These are phyloP conservation scores for Troilus luridus DNA, from an alignment of 2,888 invertebrate genomes.

Conservation along the genomic window DNA sequence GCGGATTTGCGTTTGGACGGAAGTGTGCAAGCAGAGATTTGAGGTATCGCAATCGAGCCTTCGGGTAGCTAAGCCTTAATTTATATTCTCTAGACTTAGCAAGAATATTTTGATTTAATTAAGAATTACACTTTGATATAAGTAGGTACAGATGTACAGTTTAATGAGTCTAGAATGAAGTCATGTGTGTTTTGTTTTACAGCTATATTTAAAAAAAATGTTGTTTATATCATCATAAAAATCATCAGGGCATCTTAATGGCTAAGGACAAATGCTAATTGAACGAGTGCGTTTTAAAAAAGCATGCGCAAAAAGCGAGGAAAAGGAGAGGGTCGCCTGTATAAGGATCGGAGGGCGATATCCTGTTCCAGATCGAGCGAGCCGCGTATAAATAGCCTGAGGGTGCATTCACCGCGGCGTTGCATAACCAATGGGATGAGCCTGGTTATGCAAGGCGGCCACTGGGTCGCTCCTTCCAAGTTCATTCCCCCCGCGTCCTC, in stretches of 20 bases:
- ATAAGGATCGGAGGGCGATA: background rate
- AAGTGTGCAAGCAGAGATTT: too few relatives aligned
- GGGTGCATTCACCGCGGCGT: conserved; percentile 36
- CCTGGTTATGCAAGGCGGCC: conserved; percentile 32
- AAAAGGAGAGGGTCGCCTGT: background rate
- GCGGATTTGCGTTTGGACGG: too few relatives aligned
- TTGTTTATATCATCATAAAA: background rate
- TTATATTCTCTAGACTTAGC: too few relatives aligned
- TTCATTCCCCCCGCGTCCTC: background rate
- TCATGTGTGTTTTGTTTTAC: too few relatives aligned
- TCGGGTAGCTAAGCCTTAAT: too few relatives aligned
- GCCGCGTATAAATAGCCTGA: conserved; percentile 3
- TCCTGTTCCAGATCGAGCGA: conserved; percentile 29
- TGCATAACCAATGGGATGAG: conserved; percentile 14
- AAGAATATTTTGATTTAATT: too few relatives aligned
- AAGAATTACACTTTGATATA: too few relatives aligned
- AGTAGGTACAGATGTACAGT: too few relatives aligned
- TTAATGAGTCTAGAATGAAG: too few relatives aligned
- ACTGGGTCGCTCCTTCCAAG: background rate
- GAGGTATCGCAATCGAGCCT: too few relatives aligned
- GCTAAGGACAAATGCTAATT: background rate
- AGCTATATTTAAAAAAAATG: too few relatives aligned
- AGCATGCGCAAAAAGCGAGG: background rate
- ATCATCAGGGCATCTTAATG: background rate
- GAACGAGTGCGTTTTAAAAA: background rate